phyloP scores from a whole-genome alignment of 2,797 vertebrate species.

The Chromis chromis region DNA sequence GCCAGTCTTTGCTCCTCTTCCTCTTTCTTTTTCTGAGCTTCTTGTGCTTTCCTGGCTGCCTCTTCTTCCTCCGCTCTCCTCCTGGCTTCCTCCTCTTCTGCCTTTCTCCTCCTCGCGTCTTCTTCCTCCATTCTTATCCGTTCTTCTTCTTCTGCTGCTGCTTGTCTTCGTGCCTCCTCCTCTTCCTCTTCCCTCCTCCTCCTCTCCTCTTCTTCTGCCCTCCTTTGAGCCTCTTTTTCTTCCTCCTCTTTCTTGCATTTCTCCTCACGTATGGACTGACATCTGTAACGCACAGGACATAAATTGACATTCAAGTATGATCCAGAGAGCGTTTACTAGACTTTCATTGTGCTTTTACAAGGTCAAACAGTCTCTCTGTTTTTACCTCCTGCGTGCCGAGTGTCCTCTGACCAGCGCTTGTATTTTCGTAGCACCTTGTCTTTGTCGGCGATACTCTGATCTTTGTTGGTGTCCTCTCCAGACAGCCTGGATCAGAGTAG shows the following conservation, averaged over 20 bases:
- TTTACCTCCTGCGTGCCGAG: conserved; percentile 90
- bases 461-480: conserved; percentile 88
- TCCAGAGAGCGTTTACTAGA: not conserved
- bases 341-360: not conserved
- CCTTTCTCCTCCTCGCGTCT: conserved; percentile 62
- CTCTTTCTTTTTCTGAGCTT: conserved; percentile 73
- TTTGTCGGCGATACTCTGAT: conserved; percentile 73
- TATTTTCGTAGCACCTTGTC: conserved; percentile 82
- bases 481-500: conserved; percentile 86
- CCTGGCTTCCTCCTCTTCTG: conserved; percentile 65
- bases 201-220: conserved; percentile 56
- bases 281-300: conserved; percentile 68
- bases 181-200: conserved; percentile 68
- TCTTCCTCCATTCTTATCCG: conserved; percentile 28
- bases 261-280: conserved; percentile 80
- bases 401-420: conserved; percentile 91
- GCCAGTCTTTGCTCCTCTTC: conserved; percentile 57
- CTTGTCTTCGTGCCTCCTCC: conserved; percentile 64
- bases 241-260: conserved; percentile 81
- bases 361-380: not conserved
- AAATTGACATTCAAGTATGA: not conserved
- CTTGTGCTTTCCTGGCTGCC: conserved; percentile 49
- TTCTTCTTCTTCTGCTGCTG: conserved; percentile 58
- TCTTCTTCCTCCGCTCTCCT: conserved; percentile 58
- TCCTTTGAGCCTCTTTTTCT: conserved; percentile 60